A percentile compares a stretch with the other conserved stretches of the same genome.
Conservation (phyloP, 2,888 invertebrate genomes). For the Hydriomena furcata region DNA sequence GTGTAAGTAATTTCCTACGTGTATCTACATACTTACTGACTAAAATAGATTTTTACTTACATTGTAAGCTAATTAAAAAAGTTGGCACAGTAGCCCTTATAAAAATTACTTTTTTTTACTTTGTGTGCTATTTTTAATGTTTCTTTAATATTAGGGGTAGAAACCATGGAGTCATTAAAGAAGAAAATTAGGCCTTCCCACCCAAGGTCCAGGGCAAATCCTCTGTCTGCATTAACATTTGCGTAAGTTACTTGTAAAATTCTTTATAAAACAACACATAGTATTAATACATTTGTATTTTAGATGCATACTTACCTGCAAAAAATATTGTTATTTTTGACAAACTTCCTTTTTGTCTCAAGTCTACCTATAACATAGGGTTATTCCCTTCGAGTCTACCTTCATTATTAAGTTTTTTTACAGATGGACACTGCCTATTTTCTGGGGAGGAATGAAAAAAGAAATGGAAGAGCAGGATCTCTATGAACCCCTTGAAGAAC, state of each 20-base stretch:
- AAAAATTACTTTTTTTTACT: too few species aligned
- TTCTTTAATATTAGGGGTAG: conserved; percentile 3
- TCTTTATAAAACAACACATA: background rate
- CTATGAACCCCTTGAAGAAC: conserved; percentile 88
- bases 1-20: too few species aligned
- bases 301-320: too few species aligned
- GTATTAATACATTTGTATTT: background rate
- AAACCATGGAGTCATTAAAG: conserved; percentile 79
- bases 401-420: conserved; percentile 30
- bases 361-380: too few species aligned
- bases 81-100: too few species aligned
- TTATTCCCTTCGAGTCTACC: too few species aligned
- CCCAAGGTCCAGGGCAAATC: conserved; percentile 86
- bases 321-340: too few species aligned
- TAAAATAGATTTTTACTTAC: too few species aligned
- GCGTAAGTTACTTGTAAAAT: conserved; percentile 77
- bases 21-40: too few species aligned
- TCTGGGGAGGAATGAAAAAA: conserved; percentile 89
- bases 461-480: conserved; percentile 89
- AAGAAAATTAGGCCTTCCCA: conserved; percentile 83
- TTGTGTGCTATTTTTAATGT: background rate
- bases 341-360: too few species aligned
- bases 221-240: conserved; percentile 87
- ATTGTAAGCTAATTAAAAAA: too few species aligned
- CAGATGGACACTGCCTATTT: conserved; percentile 91